Evolutionary conservation across 2,797 vertebrate genomes (phyloP), one percentile per base, ranked within the genome.

Genomic region (Onychomys torridus): DNA sequence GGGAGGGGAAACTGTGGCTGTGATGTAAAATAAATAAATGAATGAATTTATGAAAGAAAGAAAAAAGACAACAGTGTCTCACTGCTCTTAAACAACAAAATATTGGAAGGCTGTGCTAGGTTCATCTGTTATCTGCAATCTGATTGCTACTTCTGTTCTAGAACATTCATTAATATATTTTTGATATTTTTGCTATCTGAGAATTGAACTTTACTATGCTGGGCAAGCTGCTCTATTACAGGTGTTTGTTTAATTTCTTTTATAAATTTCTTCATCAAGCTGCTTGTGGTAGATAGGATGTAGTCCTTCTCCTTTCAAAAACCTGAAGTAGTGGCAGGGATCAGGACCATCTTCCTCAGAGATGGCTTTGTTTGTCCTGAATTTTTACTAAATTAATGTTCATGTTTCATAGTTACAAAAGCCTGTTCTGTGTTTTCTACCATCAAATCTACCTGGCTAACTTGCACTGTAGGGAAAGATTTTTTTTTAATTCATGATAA

Each of bases 281-380:
- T 27, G n/a, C 16, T 71, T 57, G n/a, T 77, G 52, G 49, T 57
- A 1, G 8, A 23, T 25, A 27, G 1, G 5, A 63, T 67, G 29
- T 29, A 27, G 19, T 57, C 25, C 3, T 40, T 46, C 10, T 85
- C 6, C 52, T 55, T 61, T 14, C 7, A 27, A 37, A 86, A 77
- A 32, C 34, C 6, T 23, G 0, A 2, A 61, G 8, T 55, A 4
- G 0, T 10, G 7, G 0, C 9, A 85, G 6, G 5, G 9, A 69
- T 27, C 2, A 55, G 11, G 32, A n/a, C 34, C 4, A 5, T 40
- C 37, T 65, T 83, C 19, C 11, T 82, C 34, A 63, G n/a, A 14
- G 65, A 71, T 3, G 46, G 7, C 75, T 77, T 63, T 77, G n/a
- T 4, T 59, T 49, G 27, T 29, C 6, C 1, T 25, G 55, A 11